Evolutionary conservation across 2,797 vertebrate genomes (phyloP).

Genomic region (Pristis pectinata): DNA sequence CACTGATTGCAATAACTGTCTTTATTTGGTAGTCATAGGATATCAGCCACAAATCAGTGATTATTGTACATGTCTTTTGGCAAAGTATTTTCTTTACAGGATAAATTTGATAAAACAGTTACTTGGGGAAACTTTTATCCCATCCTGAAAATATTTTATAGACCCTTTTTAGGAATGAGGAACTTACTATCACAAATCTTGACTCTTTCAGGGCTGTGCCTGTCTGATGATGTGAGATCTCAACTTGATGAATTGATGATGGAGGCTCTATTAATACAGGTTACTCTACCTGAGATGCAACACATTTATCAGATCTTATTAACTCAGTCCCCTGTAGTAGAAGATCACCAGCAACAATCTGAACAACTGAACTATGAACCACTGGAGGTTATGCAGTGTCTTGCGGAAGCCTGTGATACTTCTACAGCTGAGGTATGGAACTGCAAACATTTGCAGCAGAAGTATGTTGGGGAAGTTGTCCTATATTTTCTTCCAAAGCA

Average conservation of each 20-base stretch:
- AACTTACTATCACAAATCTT: constrained; percentile 24
- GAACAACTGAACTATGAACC: constrained; percentile 4
- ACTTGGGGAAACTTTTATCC: background rate
- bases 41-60: background rate
- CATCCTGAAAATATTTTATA: background rate
- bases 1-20: background rate
- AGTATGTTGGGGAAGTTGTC: background rate
- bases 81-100: background rate
- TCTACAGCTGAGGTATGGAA: constrained; percentile 9
- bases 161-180: no score
- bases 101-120: background rate
- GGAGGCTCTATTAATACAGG: constrained; percentile 92
- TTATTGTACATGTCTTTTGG: background rate
- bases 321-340: constrained; percentile 56
- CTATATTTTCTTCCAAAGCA: background rate
- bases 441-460: background rate
- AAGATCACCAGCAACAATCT: background rate
- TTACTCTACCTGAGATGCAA: constrained; percentile 89
- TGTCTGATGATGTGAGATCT: constrained; percentile 51
- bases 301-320: constrained; percentile 79
- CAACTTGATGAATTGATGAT: constrained; percentile 89
- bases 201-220: constrained; percentile 52
- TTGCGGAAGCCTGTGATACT: background rate
- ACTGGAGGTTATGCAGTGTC: constrained; percentile 20
- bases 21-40: background rate